Base-by-base conservation (phyloP, 2,113 vertebrate genomes). In the Dinomys branickii region DNA sequence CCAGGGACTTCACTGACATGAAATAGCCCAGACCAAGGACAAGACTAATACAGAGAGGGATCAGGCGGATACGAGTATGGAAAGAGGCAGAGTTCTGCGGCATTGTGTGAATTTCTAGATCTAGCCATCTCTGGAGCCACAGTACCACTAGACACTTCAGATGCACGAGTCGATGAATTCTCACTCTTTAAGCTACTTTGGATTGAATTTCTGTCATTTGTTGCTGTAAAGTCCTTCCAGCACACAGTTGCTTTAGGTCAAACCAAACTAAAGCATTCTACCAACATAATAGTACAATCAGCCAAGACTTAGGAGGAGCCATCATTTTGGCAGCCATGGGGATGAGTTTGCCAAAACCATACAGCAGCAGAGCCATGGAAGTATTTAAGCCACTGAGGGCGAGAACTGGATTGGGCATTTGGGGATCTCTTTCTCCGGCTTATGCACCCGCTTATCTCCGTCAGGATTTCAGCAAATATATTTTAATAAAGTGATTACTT, bases 401-500 rank as follows among this genome's bases (percentile, higher is more conserved):
- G 24, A 52, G 16, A 61, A 92, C 7, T 38, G 83, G 19, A 6
- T 38, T 35, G 3, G 71, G 11, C 54, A 84, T 33, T 56, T 24
- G 19, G 7, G n/a, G 22, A 30, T 35, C 52, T 94, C n/a, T 58
- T 65, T 92, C 14, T 77, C 44, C 35, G 84, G 80, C 24, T 28
- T 80, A 5, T 4, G 22, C 47, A 77, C 4, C 17, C 20, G n/a
- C n/a, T 12, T 22, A 5, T n/a, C 20, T 80, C 83, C 16, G 17
- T 78, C 35, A 86, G 26, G 41, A 26, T 47, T 3, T 30, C 44
- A 69, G 61, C 28, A 75, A 92, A 44, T 13, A 8, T 20, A 50
- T 52, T 83, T 93, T 30, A 93, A 80, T 75, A n/a, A 92, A 87
- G 19, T 65, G 71, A 75, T 90, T 73, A 54, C 59, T 94, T 83